Evolutionary conservation across 2,888 invertebrate species (phyloP).

Genomic region (Orthosia gothica): DNA sequence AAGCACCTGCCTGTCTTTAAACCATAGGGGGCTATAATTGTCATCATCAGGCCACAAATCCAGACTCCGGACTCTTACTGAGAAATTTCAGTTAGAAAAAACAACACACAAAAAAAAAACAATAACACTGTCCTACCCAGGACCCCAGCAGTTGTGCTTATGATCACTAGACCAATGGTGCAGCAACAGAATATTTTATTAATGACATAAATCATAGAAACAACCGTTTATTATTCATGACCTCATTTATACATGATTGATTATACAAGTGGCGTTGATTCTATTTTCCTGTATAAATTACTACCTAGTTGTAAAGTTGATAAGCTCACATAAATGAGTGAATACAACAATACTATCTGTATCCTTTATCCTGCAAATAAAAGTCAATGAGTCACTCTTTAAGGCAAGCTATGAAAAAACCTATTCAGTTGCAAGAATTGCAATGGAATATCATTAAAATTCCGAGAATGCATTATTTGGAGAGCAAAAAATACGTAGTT

Average conservation of each 20-base stretch:
- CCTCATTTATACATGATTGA: not conserved
- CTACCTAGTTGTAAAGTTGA: not conserved
- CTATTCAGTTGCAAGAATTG: not conserved
- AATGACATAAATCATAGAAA: constrained; percentile 1
- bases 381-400: not conserved
- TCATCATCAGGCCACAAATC: too few relatives aligned
- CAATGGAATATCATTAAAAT: not conserved
- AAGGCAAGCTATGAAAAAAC: not conserved
- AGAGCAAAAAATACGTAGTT: not conserved
- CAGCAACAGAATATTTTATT: constrained; percentile 21
- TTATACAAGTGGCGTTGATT: not conserved
- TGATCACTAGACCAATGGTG: too few relatives aligned
- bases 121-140: too few relatives aligned
- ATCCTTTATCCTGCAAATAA: not conserved
- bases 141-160: too few relatives aligned
- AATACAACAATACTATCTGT: not conserved
- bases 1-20: too few relatives aligned
- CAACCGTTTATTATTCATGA: constrained; percentile 20
- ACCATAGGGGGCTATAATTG: too few relatives aligned
- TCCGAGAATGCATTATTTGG: not conserved
- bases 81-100: too few relatives aligned
- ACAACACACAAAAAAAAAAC: too few relatives aligned
- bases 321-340: not conserved
- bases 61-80: too few relatives aligned
- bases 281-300: constrained; percentile 23